These are phyloP conservation scores for Strigamia transsilvanica DNA, from an alignment of 2,888 invertebrate species.

Conservation along the genomic window DNA sequence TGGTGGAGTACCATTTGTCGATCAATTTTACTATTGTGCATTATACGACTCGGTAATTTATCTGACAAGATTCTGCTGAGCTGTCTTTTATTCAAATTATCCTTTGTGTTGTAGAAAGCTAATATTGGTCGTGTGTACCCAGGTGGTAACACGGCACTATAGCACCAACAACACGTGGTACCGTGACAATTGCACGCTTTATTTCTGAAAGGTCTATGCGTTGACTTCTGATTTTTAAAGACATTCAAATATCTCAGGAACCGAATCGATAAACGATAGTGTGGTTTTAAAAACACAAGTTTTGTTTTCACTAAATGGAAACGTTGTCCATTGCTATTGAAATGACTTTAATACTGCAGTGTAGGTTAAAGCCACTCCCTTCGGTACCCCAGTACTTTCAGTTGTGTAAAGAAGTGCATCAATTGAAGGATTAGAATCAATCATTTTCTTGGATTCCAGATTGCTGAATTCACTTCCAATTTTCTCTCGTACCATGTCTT, in stretches of 20 bases:
- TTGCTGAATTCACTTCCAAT: background rate
- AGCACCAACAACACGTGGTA: slow-evolving; percentile 76
- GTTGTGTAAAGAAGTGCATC: slow-evolving; percentile 84
- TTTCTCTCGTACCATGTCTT: background rate
- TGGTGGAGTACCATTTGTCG: slow-evolving; percentile 77
- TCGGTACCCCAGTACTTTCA: slow-evolving; percentile 88
- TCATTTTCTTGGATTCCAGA: slow-evolving; percentile 61
- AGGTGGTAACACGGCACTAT: slow-evolving; percentile 77
- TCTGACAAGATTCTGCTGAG: background rate
- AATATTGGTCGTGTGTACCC: slow-evolving; percentile 22
- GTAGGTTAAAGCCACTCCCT: slow-evolving; percentile 63
- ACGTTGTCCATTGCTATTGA: slow-evolving; percentile 84
- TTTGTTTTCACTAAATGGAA: slow-evolving; percentile 78
- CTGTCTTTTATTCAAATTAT: background rate
- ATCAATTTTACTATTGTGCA: slow-evolving; percentile 80
- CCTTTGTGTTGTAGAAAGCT: background rate
- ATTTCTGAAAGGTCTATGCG: slow-evolving; percentile 85
- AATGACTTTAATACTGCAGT: slow-evolving; percentile 76
- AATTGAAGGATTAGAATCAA: slow-evolving; percentile 61
- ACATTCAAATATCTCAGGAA: no score
- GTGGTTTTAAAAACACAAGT: slow-evolving; percentile 84
- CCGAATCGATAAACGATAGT: no score
- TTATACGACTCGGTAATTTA: slow-evolving; percentile 74
- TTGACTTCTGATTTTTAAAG: slow-evolving; percentile 88
- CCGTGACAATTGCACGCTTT: slow-evolving; percentile 74